Percentiles rank a stretch among this genome's conserved stretches.
phyloP scores from a whole-genome alignment of 1,140 invertebrate genomes.

The Lepidotrigona ventralis region DNA sequence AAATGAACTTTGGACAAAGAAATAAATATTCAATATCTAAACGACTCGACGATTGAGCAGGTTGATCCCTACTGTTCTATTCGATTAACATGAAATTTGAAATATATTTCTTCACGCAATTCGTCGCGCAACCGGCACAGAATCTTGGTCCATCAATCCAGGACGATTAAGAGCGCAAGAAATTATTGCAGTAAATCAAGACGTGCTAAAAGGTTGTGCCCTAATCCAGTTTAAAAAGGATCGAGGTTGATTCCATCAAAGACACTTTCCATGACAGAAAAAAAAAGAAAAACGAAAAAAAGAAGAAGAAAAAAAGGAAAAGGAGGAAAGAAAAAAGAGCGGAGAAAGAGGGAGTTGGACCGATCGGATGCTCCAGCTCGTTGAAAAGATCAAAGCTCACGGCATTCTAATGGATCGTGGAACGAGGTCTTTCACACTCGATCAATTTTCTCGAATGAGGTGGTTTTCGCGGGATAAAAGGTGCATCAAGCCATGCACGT shows the following conservation, averaged over 20 bases:
- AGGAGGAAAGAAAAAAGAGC: too few relatives aligned
- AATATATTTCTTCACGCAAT: neutral
- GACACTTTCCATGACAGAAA: conserved; percentile 39
- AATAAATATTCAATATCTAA: neutral
- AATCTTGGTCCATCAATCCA: conserved; percentile 18
- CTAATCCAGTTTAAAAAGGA: conserved; percentile 34
- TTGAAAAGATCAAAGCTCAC: conserved; percentile 72
- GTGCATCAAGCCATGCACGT: conserved; percentile 71
- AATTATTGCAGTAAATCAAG: conserved; percentile 3
- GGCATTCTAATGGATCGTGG: conserved; percentile 65
- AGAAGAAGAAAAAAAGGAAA: neutral
- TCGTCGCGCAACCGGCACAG: neutral
- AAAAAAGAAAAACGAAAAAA: neutral
- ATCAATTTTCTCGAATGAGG: conserved; percentile 72
- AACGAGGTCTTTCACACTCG: conserved; percentile 71
- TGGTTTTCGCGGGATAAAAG: conserved; percentile 74
- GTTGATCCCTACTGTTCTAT: neutral
- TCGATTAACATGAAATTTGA: too few relatives aligned
- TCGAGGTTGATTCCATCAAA: conserved; percentile 50
- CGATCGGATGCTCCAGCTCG: conserved; percentile 64
- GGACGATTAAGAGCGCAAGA: conserved; percentile 18
- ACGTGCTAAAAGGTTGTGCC: conserved; percentile 2
- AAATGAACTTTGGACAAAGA: too few relatives aligned
- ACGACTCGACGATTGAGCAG: neutral
- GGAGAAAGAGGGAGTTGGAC: neutral